Evolutionary conservation across 2,797 vertebrate species (phyloP).

Genomic region (Lacerta agilis): DNA sequence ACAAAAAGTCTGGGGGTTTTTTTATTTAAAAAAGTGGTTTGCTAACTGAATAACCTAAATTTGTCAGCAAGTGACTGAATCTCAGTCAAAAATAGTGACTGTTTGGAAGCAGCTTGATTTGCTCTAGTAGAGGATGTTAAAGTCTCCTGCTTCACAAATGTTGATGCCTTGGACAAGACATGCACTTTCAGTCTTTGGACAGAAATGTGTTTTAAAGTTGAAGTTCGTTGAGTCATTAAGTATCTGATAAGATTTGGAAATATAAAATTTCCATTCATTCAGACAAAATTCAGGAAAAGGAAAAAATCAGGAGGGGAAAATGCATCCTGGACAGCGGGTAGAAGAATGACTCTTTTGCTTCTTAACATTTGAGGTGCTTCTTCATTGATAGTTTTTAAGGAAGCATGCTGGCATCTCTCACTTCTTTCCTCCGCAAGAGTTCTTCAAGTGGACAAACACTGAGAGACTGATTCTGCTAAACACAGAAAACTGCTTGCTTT

Average conservation of each 20-base stretch:
- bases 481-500: background rate
- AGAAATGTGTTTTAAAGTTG: background rate
- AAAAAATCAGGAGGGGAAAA: background rate
- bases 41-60: no score
- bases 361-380: background rate
- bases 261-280: background rate
- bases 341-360: no score
- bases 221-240: background rate
- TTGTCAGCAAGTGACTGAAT: no score
- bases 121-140: background rate
- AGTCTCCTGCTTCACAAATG: background rate
- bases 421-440: background rate
- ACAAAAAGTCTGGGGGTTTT: no score
- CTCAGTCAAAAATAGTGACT: no score
- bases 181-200: background rate
- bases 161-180: background rate
- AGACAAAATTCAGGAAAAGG: background rate
- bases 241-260: no score
- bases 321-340: background rate
- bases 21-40: no score
- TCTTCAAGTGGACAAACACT: no score
- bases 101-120: no score
- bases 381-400: background rate
- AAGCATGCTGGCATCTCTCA: background rate
- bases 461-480: background rate